A percentile compares a stretch with the other conserved stretches of the same genome.
Evolutionary conservation across 2,113 vertebrate genomes (phyloP).

Genomic region (Ceyx melanurus): DNA sequence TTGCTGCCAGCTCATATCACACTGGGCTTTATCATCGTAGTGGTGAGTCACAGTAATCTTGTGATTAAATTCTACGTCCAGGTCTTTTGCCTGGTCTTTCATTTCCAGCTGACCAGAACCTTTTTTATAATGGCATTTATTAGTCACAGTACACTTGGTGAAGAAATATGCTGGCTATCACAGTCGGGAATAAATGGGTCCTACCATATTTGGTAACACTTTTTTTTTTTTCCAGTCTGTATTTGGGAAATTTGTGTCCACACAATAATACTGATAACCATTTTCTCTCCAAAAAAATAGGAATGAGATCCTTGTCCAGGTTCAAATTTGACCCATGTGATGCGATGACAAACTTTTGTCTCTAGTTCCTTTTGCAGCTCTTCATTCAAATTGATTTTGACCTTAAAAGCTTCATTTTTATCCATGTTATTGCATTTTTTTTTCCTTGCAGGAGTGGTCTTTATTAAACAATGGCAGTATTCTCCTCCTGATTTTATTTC

Average conservation of each 20-base stretch:
- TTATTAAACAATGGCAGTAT: neutral
- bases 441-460: neutral
- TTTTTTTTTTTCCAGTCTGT: conserved; percentile 10
- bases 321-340: neutral
- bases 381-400: conserved; percentile 31
- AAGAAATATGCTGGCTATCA: conserved; percentile 40
- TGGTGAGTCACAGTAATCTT: conserved; percentile 35
- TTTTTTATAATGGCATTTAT: neutral
- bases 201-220: conserved; percentile 15
- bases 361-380: neutral
- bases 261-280: neutral
- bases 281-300: conserved; percentile 16
- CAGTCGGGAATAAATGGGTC: neutral
- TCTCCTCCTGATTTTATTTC: neutral
- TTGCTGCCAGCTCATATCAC: neutral
- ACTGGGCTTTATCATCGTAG: conserved; percentile 1
- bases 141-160: conserved; percentile 36
- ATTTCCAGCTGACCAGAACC: conserved; percentile 34
- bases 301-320: neutral
- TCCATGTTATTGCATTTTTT: neutral
- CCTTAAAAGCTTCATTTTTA: neutral
- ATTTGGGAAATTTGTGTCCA: neutral
- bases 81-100: conserved; percentile 36
- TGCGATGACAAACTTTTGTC: neutral
- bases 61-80: conserved; percentile 24